Percentiles rank a stretch among this genome's conserved stretches.
phyloP scores from a whole-genome alignment of 37 sponge, comb jelly and placozoan species.

The Oscarella lobularis region DNA sequence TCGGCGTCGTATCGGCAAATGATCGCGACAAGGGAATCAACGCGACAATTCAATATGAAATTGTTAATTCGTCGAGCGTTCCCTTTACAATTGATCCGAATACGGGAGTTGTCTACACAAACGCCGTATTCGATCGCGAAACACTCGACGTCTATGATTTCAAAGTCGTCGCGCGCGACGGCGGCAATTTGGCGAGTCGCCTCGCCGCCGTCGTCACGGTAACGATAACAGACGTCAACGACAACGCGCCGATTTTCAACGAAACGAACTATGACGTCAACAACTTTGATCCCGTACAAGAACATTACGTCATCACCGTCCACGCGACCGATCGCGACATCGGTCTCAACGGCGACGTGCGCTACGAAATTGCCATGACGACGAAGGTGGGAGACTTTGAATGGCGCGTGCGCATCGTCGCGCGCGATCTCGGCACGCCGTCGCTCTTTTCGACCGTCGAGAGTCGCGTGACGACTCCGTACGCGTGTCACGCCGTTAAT shows the following conservation, averaged over 20 bases:
- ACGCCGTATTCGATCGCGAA: background rate
- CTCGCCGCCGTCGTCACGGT: background rate
- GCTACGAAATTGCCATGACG: background rate
- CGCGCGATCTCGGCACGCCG: background rate
- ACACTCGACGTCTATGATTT: background rate
- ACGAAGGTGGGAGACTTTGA: background rate
- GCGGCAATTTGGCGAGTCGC: background rate
- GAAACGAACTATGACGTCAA: background rate
- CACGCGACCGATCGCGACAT: slow-evolving; percentile 34
- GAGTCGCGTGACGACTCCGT: background rate
- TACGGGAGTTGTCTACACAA: background rate
- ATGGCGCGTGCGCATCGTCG: background rate
- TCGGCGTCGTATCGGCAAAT: background rate
- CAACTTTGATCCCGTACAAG: background rate
- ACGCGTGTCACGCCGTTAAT: background rate
- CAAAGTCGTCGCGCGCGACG: background rate
- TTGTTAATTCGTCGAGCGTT: background rate
- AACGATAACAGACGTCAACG: slow-evolving; percentile 11
- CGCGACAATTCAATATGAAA: background rate
- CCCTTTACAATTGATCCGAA: background rate
- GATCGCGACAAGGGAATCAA: background rate
- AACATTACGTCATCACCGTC: background rate
- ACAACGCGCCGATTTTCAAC: slow-evolving; percentile 9
- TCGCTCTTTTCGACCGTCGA: background rate
- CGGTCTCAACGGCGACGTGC: slow-evolving; percentile 29